Base-by-base conservation (phyloP, 1,140 invertebrate species). In the Conopomorpha cramerella region DNA sequence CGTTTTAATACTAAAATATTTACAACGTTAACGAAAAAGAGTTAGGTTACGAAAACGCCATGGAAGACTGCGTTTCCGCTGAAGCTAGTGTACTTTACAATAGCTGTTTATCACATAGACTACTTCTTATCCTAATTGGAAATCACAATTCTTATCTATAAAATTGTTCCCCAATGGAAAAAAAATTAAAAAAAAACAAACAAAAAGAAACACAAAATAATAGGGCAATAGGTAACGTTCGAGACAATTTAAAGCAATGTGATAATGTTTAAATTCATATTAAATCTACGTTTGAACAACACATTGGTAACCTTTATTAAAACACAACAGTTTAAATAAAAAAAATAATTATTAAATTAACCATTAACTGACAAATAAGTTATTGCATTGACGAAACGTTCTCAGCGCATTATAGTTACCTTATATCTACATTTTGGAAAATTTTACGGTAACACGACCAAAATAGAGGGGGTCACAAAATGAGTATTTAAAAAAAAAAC, bases 201-300 rank as follows among this genome's bases (percentile, higher is more conserved):
- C 56, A 55, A 63, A 52, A 57, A 42, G 55, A 62, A 55, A 61
- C 49, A 60, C 52, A 50, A 51, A 54, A 64, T 55, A 61, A 68
- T 64, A 68, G 66, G 66, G 68, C 68, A 52, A 64, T 58, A 71
- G 70, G 66, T 74, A 74, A 74, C 70, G 52, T 56, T 63, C 53
- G 51, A 65, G 61, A 50, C 39, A 51, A 45, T 40, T 72, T 68
- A 72, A 70, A 70, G 61, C 64, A 48, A 60, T 52, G 51, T 48
- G 50, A 55, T 53, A 55, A 59, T 51, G 55, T 55, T 46, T 48
- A 51, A 49, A 43, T 56, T 64, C 56, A 65, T 25, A 45, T 52
- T 62, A 72, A 39, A 56, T n/a, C n/a, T n/a, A n/a, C n/a, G 56
- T 70, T 68, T 70, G 65, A 72, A 70, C 62, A 65, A 65, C 53